Conservation (phyloP, 2,113 vertebrate species). For the Nannobrachium achirus region DNA sequence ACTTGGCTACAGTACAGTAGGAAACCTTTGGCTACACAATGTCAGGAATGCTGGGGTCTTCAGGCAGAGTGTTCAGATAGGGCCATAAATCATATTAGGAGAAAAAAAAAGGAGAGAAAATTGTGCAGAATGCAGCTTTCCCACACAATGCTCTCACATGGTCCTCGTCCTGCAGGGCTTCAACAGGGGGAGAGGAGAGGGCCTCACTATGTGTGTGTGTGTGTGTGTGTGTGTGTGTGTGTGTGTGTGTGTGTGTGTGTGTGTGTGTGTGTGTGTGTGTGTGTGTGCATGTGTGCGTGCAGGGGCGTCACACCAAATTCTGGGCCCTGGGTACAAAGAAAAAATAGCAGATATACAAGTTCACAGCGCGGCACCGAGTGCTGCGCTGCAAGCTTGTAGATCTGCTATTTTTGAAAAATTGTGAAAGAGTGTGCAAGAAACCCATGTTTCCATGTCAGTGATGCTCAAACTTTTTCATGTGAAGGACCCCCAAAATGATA, state of each 20-base stretch:
- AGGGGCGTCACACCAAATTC: too few relatives aligned
- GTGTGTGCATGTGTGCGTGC: not conserved
- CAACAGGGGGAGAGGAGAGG: slow-evolving; percentile 19
- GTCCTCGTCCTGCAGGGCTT: slow-evolving; percentile 10
- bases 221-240: not conserved
- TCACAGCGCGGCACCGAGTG: too few relatives aligned
- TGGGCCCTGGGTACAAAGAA: too few relatives aligned
- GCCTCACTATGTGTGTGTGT: slow-evolving; percentile 1
- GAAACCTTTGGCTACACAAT: slow-evolving; percentile 35
- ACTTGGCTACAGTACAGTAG: slow-evolving; percentile 8
- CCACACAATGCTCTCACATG: slow-evolving; percentile 33
- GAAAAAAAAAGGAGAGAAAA: slow-evolving; percentile 24
- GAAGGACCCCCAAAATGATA: too few relatives aligned
- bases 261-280: not conserved
- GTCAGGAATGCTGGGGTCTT: slow-evolving; percentile 46
- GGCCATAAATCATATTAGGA: not conserved
- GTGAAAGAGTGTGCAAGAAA: too few relatives aligned
- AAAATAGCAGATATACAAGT: too few relatives aligned
- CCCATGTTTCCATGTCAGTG: too few relatives aligned
- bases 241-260: slow-evolving; percentile 7
- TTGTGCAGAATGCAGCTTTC: slow-evolving; percentile 48
- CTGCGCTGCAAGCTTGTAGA: too few relatives aligned
- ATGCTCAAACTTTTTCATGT: too few relatives aligned
- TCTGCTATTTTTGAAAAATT: too few relatives aligned
- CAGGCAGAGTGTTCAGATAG: slow-evolving; percentile 29